These are phyloP conservation scores for Chymomyza procnemis DNA, from an alignment of 2,888 invertebrate species.

Conservation along the genomic window DNA sequence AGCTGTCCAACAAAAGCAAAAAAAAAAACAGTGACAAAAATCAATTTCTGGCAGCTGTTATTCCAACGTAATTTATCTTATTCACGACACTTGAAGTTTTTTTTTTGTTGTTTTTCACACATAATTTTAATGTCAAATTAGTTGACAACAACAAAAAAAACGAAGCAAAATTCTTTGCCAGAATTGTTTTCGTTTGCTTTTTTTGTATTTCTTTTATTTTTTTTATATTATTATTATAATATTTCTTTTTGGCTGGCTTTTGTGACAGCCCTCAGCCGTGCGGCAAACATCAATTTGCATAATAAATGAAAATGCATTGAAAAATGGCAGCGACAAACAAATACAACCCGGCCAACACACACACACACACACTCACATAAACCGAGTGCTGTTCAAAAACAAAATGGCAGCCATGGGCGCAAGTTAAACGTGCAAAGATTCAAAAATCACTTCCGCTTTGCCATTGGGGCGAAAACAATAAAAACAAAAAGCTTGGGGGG, in stretches of 20 bases:
- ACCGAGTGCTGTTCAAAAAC: not conserved
- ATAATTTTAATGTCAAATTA: constrained; percentile 73
- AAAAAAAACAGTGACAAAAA: not conserved
- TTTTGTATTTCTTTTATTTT: constrained; percentile 45
- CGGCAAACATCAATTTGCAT: constrained; percentile 67
- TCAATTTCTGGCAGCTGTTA: not conserved
- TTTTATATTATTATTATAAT: constrained; percentile 3
- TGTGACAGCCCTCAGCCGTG: not conserved
- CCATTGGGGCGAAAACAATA: constrained; percentile 43
- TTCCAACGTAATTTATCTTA: no score
- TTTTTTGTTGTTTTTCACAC: constrained; percentile 18
- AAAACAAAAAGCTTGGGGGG: constrained; percentile 15
- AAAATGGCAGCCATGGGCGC: not conserved
- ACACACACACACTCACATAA: not conserved
- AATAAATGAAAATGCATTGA: constrained; percentile 72
- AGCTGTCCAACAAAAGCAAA: not conserved
- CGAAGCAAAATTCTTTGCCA: not conserved
- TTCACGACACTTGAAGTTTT: not conserved
- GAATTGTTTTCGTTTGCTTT: no score
- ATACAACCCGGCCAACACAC: constrained; percentile 57
- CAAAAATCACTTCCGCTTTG: constrained; percentile 59
- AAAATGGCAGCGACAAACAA: constrained; percentile 70
- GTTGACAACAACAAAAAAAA: constrained; percentile 22
- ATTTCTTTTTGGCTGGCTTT: not conserved
- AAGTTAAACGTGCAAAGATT: constrained; percentile 45